phyloP scores from a whole-genome alignment of 2,113 vertebrate species.

The Propithecus coquereli region DNA sequence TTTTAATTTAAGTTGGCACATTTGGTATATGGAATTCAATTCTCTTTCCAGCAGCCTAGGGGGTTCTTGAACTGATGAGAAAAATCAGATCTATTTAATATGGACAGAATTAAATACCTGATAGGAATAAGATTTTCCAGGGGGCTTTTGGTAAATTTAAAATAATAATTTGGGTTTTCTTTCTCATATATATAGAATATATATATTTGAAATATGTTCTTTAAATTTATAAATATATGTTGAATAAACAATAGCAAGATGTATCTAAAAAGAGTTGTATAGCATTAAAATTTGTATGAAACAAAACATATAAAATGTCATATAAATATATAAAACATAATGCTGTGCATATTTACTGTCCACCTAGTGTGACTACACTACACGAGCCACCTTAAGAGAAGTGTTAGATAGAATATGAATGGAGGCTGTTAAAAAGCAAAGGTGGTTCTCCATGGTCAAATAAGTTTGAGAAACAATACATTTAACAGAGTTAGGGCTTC shows the following conservation, averaged over 20 bases:
- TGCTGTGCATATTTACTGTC: background rate
- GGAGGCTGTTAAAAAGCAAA: background rate
- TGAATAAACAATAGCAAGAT: background rate
- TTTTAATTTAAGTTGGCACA: background rate
- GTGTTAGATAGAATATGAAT: background rate
- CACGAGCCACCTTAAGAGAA: background rate
- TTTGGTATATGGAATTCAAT: background rate
- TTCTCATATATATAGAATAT: background rate
- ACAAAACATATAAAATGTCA: background rate
- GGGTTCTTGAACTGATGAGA: constrained; percentile 10
- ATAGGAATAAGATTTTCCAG: background rate
- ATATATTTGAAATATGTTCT: background rate
- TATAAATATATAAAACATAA: background rate
- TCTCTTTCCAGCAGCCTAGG: background rate
- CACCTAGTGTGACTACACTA: background rate
- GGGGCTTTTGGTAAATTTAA: background rate
- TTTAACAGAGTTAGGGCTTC: background rate
- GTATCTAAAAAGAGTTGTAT: background rate
- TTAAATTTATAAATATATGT: background rate
- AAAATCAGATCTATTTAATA: constrained; percentile 4
- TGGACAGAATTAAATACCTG: background rate
- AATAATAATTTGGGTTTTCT: background rate
- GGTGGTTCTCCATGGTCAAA: background rate
- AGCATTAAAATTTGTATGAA: background rate
- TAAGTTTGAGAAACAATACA: background rate